Evolutionary conservation across 1,140 invertebrate genomes (phyloP).

Genomic region (Zaprionus camerounensis): DNA sequence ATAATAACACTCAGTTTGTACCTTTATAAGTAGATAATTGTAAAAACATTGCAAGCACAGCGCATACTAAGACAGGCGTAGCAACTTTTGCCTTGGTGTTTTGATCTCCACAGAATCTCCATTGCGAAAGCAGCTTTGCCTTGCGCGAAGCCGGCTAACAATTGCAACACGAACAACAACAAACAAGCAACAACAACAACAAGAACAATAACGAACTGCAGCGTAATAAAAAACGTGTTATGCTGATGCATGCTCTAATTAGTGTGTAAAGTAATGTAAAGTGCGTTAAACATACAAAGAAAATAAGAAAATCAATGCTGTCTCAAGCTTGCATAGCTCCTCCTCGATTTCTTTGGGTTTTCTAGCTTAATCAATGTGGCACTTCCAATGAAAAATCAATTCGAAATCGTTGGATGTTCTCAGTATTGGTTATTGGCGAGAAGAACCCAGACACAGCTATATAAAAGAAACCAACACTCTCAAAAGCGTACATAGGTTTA

Average conservation of each 20-base stretch:
- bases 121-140: slow-evolving; percentile 46
- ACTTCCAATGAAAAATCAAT: slow-evolving; percentile 79
- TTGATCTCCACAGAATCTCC: slow-evolving; percentile 53
- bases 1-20: not conserved
- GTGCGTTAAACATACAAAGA: slow-evolving; percentile 21
- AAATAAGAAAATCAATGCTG: not conserved
- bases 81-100: slow-evolving; percentile 65
- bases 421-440: slow-evolving; percentile 83
- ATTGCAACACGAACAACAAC: slow-evolving; percentile 27
- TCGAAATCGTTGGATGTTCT: slow-evolving; percentile 81
- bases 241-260: slow-evolving; percentile 43
- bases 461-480: slow-evolving; percentile 34
- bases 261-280: slow-evolving; percentile 27
- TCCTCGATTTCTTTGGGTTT: slow-evolving; percentile 42
- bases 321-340: not conserved
- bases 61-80: slow-evolving; percentile 23
- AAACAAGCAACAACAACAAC: slow-evolving; percentile 9
- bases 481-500: slow-evolving; percentile 26
- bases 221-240: slow-evolving; percentile 27
- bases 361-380: slow-evolving; percentile 83
- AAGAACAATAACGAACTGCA: slow-evolving; percentile 10
- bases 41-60: not conserved
- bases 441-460: slow-evolving; percentile 61
- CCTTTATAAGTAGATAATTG: not conserved
- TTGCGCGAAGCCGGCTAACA: slow-evolving; percentile 27